phyloP scores from a whole-genome alignment of 2,797 vertebrate species.

The Acomys russatus region DNA sequence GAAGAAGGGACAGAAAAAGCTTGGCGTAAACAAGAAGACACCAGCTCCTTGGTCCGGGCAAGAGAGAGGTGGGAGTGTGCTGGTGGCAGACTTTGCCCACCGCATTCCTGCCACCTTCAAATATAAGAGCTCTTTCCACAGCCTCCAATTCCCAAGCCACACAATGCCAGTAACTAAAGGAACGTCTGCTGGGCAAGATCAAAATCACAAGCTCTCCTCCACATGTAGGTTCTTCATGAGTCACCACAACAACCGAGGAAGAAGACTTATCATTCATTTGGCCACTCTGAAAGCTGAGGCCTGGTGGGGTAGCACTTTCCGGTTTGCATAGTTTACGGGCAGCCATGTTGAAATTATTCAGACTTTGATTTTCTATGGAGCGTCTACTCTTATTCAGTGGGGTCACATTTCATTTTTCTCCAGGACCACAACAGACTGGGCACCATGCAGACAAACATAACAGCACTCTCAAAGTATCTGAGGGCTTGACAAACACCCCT shows the following conservation, averaged over 20 bases:
- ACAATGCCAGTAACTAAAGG: neutral
- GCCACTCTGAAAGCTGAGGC: neutral
- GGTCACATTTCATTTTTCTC: neutral
- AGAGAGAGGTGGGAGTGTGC: neutral
- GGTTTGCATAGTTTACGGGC: neutral
- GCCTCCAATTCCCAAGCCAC: neutral
- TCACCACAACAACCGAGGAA: neutral
- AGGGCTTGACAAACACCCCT: neutral
- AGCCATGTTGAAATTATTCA: neutral
- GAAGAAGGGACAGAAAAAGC: neutral
- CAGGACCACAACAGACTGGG: neutral
- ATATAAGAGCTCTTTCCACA: neutral
- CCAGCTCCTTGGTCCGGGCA: neutral
- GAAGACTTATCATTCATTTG: neutral
- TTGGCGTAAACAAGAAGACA: neutral
- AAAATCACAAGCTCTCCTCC: neutral
- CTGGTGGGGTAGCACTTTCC: accelerated
- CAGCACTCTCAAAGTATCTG: accelerated
- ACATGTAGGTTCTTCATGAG: neutral
- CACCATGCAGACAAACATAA: neutral
- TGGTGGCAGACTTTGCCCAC: neutral
- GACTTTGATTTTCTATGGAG: neutral
- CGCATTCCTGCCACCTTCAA: neutral
- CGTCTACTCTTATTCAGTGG: neutral
- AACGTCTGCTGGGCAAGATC: neutral